phyloP scores from a whole-genome alignment of 2,888 invertebrate genomes.

The Drosophila fungiperda region DNA sequence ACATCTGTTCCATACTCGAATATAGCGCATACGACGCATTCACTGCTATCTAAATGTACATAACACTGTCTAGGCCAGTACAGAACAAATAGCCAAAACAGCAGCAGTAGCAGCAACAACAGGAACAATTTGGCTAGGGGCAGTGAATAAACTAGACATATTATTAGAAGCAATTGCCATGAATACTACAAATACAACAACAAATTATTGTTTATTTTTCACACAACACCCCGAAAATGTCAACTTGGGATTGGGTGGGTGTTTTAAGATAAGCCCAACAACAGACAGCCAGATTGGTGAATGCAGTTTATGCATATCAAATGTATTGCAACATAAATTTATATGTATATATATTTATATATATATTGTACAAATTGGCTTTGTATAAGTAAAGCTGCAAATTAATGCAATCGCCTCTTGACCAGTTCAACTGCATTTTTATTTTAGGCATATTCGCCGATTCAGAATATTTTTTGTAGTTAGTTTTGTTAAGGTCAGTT shows the following conservation, averaged over 20 bases:
- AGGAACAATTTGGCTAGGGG: slow-evolving; percentile 34
- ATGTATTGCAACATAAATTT: slow-evolving; percentile 23
- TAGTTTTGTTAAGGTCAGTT: too few relatives aligned
- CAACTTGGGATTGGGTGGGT: slow-evolving; percentile 12
- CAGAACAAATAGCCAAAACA: slow-evolving; percentile 63
- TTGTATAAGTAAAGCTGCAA: slow-evolving; percentile 44
- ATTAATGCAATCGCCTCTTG: slow-evolving; percentile 43
- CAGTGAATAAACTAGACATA: slow-evolving; percentile 68
- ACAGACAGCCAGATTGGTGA: slow-evolving; percentile 20
- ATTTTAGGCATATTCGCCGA: slow-evolving; percentile 35
- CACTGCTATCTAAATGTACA: slow-evolving; percentile 51
- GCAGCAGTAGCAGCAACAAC: slow-evolving; percentile 25
- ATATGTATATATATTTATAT: background rate
- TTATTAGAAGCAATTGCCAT: slow-evolving; percentile 48
- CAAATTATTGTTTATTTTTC: slow-evolving; percentile 65
- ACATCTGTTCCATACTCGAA: slow-evolving; percentile 17
- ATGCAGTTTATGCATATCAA: slow-evolving; percentile 29
- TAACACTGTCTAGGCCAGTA: slow-evolving; percentile 71
- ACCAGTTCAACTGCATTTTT: slow-evolving; percentile 40
- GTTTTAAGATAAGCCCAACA: slow-evolving; percentile 40
- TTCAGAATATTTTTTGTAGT: slow-evolving; percentile 28
- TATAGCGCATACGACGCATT: slow-evolving; percentile 51
- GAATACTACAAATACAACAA: slow-evolving; percentile 13
- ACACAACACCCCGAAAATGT: slow-evolving; percentile 34
- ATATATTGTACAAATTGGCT: slow-evolving; percentile 9